phyloP scores from a whole-genome alignment of 2,797 vertebrate species.

The Chelidonichthys spinosus region DNA sequence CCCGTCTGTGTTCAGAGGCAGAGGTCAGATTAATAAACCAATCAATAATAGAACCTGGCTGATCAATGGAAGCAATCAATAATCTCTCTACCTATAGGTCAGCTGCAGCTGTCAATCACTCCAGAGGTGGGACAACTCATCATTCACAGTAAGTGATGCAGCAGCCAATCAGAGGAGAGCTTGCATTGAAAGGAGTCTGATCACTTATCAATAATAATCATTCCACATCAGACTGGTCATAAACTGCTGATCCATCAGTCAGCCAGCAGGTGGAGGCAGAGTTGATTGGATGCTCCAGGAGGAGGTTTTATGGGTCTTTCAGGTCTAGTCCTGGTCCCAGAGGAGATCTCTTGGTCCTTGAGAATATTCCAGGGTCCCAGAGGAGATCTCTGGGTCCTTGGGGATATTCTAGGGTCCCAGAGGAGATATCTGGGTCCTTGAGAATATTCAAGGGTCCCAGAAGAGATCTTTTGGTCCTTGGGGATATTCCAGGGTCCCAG shows the following conservation, averaged over 20 bases:
- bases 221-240: not conserved
- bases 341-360: too few species aligned
- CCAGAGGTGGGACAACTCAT: constrained; percentile 24
- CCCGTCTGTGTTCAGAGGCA: constrained; percentile 50
- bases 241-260: too few species aligned
- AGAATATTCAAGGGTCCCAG: too few species aligned
- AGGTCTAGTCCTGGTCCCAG: too few species aligned
- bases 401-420: too few species aligned
- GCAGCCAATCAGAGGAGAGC: constrained; percentile 16
- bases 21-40: constrained; percentile 40
- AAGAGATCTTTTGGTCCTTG: not conserved
- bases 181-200: too few species aligned
- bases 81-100: constrained; percentile 43
- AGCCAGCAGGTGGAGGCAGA: not conserved
- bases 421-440: too few species aligned
- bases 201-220: not conserved
- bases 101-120: constrained; percentile 61
- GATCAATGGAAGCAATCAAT: not conserved
- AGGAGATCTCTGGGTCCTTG: too few species aligned
- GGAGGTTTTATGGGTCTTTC: too few species aligned
- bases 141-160: constrained; percentile 56
- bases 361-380: too few species aligned
- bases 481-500: too few species aligned
- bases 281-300: too few species aligned
- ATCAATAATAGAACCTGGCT: not conserved